Conservation (phyloP, 1,140 invertebrate genomes). For the Drosophila seguyi region DNA sequence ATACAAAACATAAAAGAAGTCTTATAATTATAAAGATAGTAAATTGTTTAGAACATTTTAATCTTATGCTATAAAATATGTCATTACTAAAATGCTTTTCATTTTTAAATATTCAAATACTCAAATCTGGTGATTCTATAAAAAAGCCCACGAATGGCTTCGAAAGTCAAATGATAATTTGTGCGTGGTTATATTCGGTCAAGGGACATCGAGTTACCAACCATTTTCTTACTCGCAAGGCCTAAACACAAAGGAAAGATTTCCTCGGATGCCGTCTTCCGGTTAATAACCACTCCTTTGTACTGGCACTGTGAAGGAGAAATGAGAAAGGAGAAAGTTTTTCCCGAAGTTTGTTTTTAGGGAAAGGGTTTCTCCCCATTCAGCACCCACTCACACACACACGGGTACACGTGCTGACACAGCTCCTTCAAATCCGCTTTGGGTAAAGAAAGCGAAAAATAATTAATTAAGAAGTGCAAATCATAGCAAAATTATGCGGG, state of each 20-base stretch:
- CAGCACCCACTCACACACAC: slow-evolving; percentile 1
- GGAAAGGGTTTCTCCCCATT: slow-evolving; percentile 34
- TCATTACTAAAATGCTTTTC: background rate
- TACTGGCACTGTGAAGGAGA: slow-evolving; percentile 22
- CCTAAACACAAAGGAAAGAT: slow-evolving; percentile 38
- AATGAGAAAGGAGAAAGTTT: slow-evolving; percentile 57
- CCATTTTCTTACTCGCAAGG: slow-evolving; percentile 20
- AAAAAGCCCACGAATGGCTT: background rate
- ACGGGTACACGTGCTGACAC: slow-evolving; percentile 50
- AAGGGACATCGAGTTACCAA: slow-evolving; percentile 32
- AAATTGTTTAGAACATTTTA: too few species aligned
- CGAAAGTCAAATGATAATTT: slow-evolving; percentile 32
- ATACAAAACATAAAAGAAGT: too few species aligned
- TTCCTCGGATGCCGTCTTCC: slow-evolving; percentile 27
- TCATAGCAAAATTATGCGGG: slow-evolving; percentile 82
- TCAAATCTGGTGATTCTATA: too few species aligned
- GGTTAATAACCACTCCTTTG: slow-evolving; percentile 43
- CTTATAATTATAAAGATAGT: too few species aligned
- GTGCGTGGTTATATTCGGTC: slow-evolving; percentile 24
- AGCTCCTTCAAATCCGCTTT: slow-evolving; percentile 63
- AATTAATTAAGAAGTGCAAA: slow-evolving; percentile 83
- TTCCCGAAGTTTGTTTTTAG: slow-evolving; percentile 51
- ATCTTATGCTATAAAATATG: too few species aligned
- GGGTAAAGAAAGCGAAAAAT: slow-evolving; percentile 71
- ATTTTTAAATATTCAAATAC: background rate